Percentiles rank a stretch among this genome's conserved stretches.
These are phyloP conservation scores for Celastrina argiolus DNA, from an alignment of 2,888 invertebrate genomes.

Conservation along the genomic window DNA sequence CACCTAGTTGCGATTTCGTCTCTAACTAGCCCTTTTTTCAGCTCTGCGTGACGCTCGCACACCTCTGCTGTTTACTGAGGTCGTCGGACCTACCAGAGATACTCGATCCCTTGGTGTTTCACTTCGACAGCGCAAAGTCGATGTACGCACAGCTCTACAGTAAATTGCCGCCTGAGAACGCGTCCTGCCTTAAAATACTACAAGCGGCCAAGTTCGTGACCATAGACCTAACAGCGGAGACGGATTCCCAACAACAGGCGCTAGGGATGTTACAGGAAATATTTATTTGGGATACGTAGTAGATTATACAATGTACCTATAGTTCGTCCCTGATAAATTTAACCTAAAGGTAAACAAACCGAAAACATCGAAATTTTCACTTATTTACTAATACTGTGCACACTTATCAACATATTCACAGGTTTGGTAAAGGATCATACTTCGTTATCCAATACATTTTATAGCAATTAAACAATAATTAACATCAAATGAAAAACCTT, in stretches of 20 bases:
- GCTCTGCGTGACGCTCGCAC: conserved; percentile 86
- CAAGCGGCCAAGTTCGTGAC: conserved; percentile 72
- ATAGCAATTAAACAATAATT: no score
- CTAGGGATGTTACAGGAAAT: conserved; percentile 66
- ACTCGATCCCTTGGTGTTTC: conserved; percentile 67
- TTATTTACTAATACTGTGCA: no score
- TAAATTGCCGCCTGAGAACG: conserved; percentile 62
- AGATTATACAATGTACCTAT: no score
- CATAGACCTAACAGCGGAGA: conserved; percentile 52
- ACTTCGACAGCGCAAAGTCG: conserved; percentile 61
- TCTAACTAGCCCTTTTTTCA: no score
- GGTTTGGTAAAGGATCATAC: no score
- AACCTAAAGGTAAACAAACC: no score
- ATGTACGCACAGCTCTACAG: conserved; percentile 59
- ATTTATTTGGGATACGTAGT: conserved; percentile 66
- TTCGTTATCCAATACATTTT: no score
- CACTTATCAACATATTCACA: no score
- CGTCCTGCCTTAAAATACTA: conserved; percentile 60
- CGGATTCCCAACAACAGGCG: conserved; percentile 55
- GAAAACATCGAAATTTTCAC: no score
- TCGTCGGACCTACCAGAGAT: conserved; percentile 78
- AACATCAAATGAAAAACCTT: no score
- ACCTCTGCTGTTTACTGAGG: conserved; percentile 80
- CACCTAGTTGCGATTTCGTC: no score
- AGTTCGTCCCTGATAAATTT: no score